Conservation (phyloP, 2,113 vertebrate species). For the Trichechus manatus region DNA sequence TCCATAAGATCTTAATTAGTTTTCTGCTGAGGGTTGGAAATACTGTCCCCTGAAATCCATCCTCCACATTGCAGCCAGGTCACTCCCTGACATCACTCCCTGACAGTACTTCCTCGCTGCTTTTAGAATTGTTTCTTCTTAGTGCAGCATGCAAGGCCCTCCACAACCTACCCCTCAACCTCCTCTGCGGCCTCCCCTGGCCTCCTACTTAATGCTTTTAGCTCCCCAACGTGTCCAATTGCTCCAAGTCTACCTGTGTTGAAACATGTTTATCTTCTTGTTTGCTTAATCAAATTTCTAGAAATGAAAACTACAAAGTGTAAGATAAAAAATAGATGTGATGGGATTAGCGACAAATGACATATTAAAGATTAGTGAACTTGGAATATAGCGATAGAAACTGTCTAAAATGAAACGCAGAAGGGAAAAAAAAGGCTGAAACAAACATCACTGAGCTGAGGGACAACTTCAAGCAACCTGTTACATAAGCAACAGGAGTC, state of each 20-base stretch:
- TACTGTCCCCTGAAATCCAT: neutral
- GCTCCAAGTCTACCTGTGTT: neutral
- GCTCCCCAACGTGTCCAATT: neutral
- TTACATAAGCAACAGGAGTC: neutral
- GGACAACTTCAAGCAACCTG: neutral
- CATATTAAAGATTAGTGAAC: neutral
- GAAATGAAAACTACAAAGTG: constrained; percentile 22
- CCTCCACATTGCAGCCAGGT: neutral
- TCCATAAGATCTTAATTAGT: neutral
- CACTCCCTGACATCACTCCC: neutral
- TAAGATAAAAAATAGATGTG: neutral
- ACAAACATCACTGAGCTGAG: neutral
- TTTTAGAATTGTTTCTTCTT: neutral
- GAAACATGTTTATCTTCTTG: neutral
- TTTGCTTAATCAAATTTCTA: constrained; percentile 16
- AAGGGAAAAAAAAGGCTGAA: neutral
- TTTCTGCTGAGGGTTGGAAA: neutral
- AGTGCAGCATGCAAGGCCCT: neutral
- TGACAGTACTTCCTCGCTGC: neutral
- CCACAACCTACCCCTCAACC: neutral
- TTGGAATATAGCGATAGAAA: neutral
- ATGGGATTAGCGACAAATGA: neutral
- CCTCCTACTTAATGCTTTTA: neutral
- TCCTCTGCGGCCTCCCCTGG: neutral
- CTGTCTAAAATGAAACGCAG: neutral